A percentile compares a stretch with the other conserved stretches of the same genome.
These are phyloP conservation scores for Tholera decimalis DNA, from an alignment of 2,888 invertebrate genomes.

Conservation along the genomic window DNA sequence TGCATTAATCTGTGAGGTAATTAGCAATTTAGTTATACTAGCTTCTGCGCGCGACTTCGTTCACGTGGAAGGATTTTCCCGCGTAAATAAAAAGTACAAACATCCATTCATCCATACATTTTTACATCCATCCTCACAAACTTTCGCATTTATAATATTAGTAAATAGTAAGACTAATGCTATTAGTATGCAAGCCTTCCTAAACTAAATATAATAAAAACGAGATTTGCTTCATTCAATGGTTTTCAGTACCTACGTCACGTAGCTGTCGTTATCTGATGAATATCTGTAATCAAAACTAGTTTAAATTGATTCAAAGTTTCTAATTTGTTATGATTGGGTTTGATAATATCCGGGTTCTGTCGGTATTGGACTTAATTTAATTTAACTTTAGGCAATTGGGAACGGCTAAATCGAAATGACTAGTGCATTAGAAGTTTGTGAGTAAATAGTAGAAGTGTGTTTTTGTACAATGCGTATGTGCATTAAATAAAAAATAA, in stretches of 20 bases:
- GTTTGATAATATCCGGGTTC: conserved; percentile 6
- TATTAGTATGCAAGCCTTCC: too few species aligned
- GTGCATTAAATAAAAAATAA: too few species aligned
- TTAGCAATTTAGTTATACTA: too few species aligned
- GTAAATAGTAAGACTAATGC: too few species aligned
- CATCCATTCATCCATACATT: too few species aligned
- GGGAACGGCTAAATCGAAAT: neutral
- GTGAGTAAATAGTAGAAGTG: neutral
- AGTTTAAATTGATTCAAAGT: conserved; percentile 23
- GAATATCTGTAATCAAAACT: neutral
- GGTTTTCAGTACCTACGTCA: conserved; percentile 16
- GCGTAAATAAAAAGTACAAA: too few species aligned
- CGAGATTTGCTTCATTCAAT: neutral
- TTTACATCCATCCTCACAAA: too few species aligned
- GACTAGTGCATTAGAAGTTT: neutral
- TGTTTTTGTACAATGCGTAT: neutral
- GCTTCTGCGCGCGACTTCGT: too few species aligned
- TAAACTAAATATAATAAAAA: too few species aligned
- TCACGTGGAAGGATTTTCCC: too few species aligned
- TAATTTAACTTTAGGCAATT: conserved; percentile 3
- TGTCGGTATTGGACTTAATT: conserved; percentile 13
- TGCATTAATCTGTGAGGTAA: too few species aligned
- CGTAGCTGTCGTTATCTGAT: neutral
- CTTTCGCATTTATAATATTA: too few species aligned
- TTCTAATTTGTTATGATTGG: conserved; percentile 25